Percentiles rank a stretch among this genome's conserved stretches.
Conservation (phyloP, 1,140 invertebrate genomes). For the Chironomus tepperi region DNA sequence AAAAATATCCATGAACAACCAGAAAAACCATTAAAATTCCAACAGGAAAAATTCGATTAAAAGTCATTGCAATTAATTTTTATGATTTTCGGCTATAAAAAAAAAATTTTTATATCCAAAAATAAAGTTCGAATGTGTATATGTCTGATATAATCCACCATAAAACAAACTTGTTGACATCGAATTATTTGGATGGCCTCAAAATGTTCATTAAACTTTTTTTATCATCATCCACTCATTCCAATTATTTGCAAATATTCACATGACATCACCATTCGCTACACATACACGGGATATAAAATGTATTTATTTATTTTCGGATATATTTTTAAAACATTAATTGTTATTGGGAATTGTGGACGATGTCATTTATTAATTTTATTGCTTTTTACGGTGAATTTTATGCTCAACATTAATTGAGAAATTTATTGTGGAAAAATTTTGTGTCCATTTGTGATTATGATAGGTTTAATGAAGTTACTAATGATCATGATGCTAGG, state of each 20-base stretch:
- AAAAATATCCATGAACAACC: background rate
- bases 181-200: background rate
- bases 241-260: background rate
- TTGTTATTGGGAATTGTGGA: background rate
- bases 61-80: constrained; percentile 20
- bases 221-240: too few relatives aligned
- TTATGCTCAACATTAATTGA: background rate
- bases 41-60: constrained; percentile 18
- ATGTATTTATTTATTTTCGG: too few relatives aligned
- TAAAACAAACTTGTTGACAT: constrained; percentile 8
- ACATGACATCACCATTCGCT: constrained; percentile 6
- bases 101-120: too few relatives aligned
- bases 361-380: constrained; percentile 6
- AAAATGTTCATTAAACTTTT: too few relatives aligned
- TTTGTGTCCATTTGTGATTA: too few relatives aligned
- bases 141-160: background rate
- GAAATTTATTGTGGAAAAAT: too few relatives aligned
- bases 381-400: background rate
- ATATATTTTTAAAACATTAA: constrained; percentile 1
- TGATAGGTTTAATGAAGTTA: too few relatives aligned
- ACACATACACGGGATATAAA: background rate
- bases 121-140: too few relatives aligned
- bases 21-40: constrained; percentile 5
- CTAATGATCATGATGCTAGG: too few relatives aligned
- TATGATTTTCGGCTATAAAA: background rate